A percentile compares a stretch with the other conserved stretches of the same genome.
Evolutionary conservation across 1,140 invertebrate genomes (phyloP).

Genomic region (Zaprionus ornatus): DNA sequence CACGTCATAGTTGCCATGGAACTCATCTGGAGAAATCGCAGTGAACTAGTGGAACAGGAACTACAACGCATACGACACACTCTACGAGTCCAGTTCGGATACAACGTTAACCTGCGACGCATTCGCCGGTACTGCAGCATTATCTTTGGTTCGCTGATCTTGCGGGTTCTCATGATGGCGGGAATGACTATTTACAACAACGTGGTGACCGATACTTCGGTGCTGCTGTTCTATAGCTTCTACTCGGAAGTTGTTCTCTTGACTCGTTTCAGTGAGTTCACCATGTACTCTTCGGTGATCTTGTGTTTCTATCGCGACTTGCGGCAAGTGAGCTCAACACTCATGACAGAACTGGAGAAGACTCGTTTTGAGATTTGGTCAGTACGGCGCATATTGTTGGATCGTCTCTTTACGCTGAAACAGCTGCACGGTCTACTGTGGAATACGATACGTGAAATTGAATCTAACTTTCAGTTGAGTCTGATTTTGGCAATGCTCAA

Average conservation of each 20-base stretch:
- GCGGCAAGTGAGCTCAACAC: not conserved
- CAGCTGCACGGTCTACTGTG: slow-evolving; percentile 45
- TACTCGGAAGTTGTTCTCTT: slow-evolving; percentile 57
- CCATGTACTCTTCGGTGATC: slow-evolving; percentile 33
- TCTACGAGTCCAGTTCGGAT: slow-evolving; percentile 16
- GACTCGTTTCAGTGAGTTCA: slow-evolving; percentile 43
- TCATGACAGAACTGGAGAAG: slow-evolving; percentile 30
- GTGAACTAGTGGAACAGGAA: slow-evolving; percentile 29
- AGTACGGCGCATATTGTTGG: slow-evolving; percentile 7
- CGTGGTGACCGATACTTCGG: not conserved
- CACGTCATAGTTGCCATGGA: slow-evolving; percentile 41
- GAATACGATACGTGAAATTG: slow-evolving; percentile 42
- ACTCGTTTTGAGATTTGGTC: slow-evolving; percentile 25
- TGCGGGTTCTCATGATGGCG: not conserved
- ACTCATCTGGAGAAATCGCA: slow-evolving; percentile 35
- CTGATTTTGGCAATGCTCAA: slow-evolving; percentile 39
- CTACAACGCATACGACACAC: slow-evolving; percentile 26
- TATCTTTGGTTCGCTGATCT: slow-evolving; percentile 9
- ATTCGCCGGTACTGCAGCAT: slow-evolving; percentile 31
- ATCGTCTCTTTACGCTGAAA: slow-evolving; percentile 28
- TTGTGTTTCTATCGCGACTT: slow-evolving; percentile 53
- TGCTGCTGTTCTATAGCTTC: slow-evolving; percentile 13
- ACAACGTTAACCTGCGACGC: slow-evolving; percentile 4
- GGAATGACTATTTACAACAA: not conserved
- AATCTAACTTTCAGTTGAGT: slow-evolving; percentile 48